Evolutionary conservation across 2,113 vertebrate genomes (phyloP).

Genomic region (Pyxicephalus adspersus): DNA sequence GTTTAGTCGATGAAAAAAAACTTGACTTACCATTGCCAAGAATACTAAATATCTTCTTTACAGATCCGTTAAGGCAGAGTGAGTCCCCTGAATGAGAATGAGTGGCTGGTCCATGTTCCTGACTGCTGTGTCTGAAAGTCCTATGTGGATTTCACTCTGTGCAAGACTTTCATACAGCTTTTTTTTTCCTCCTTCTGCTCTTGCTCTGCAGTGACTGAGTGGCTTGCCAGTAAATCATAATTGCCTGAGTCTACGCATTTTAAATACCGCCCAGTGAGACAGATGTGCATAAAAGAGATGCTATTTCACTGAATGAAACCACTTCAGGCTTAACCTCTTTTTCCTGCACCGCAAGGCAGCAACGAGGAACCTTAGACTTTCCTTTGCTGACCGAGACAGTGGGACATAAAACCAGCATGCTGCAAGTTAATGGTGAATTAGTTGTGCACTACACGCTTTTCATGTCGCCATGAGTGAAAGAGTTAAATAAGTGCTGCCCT

Average conservation of each 20-base stretch:
- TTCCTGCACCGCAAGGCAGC: slow-evolving; percentile 74
- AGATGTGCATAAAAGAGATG: slow-evolving; percentile 73
- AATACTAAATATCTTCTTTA: slow-evolving; percentile 63
- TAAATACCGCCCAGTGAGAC: slow-evolving; percentile 72
- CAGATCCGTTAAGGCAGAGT: slow-evolving; percentile 58
- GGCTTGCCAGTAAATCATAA: slow-evolving; percentile 74
- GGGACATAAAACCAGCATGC: slow-evolving; percentile 63
- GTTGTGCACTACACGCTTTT: neutral
- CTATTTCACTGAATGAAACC: slow-evolving; percentile 73
- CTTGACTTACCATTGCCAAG: slow-evolving; percentile 71
- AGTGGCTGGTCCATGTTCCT: slow-evolving; percentile 43
- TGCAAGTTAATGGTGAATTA: slow-evolving; percentile 3
- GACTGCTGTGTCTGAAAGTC: slow-evolving; percentile 17
- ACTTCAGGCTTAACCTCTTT: slow-evolving; percentile 67
- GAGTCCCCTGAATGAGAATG: slow-evolving; percentile 16
- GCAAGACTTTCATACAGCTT: slow-evolving; percentile 60
- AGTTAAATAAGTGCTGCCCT: slow-evolving; percentile 7
- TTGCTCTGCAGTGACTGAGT: slow-evolving; percentile 67
- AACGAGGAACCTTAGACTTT: slow-evolving; percentile 73
- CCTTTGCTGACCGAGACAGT: slow-evolving; percentile 63
- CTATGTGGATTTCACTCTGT: slow-evolving; percentile 40
- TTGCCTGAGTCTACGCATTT: slow-evolving; percentile 73
- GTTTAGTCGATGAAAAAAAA: slow-evolving; percentile 32
- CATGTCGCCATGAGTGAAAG: neutral
- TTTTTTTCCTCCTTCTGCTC: slow-evolving; percentile 32